Evolutionary conservation across 2,888 invertebrate species (phyloP), one percentile per base, ranked within the genome.

Genomic region (Dyspetes luteomarginatus): DNA sequence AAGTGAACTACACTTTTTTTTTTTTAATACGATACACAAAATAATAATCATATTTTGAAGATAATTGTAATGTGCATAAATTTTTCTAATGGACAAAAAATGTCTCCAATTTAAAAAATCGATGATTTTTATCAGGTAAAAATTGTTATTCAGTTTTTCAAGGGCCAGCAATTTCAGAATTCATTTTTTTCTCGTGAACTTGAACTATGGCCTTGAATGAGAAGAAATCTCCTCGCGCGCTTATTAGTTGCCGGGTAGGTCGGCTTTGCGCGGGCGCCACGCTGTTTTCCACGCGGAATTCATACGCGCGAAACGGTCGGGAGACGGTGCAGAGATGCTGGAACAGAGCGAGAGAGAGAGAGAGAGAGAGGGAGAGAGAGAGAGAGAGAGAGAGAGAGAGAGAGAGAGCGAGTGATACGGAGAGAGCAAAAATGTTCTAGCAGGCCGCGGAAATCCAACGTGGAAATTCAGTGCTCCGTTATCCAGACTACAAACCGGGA

Each of bases 211-310:
- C 62, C 45, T 45, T 36, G 55, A 30, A 69, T 9, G 15, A 64
- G 9, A 19, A 45, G 67, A 67, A 22, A 56, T 55, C 15, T 26
- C 28, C 17, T 48, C 2, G 36, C 43, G 26, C 36, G 17, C n/a
- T 41, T 5, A 58, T n/a, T 22, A 22, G 50, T 19, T 24, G 69
- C 26, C 55, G 65, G 65, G 71, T 28, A 48, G 72, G 62, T 72
- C 24, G 60, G 30, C 45, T 72, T 82, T 80, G 82, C 80, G 80
- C 82, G 72, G 43, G 76, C 73, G 82, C 72, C 52, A 43, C 45
- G 50, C 45, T 0, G 36, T 62, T 69, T 43, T 30, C 50, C 45
- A 48, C 48, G 43, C 9, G 58, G 58, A 48, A 48, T 30, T 62
- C 28, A 62, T 17, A 67, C 36, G 41, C 52, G 12, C 7, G 30